Evolutionary conservation across 2,888 invertebrate species (phyloP), one percentile per base, ranked within the genome.

Genomic region (Catocala nupta): DNA sequence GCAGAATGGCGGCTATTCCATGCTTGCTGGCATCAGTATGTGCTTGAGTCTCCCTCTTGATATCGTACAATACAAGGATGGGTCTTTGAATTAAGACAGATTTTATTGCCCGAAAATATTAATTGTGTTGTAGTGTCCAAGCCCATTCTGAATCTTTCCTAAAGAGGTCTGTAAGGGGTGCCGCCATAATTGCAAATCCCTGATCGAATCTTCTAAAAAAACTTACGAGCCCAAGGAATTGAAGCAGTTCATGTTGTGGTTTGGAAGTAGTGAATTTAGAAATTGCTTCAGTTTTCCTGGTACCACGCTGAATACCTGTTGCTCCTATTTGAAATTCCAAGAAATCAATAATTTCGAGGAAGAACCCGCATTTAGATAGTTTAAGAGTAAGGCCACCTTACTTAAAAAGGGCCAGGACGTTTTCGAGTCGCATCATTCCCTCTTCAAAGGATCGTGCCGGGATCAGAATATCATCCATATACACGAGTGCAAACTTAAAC

Each of bases 361-460:
- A 45, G 36, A 60, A 16, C 16, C 16, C 16, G 16, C 16, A 16
- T 16, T 16, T 16, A 16, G 16, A 2, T 2, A 16, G 16, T 11
- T 76, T 78, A 1, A 83, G 33, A 0, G 81, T 81, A 0, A 76
- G 33, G 0, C 68, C 66, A 4, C 45, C 60, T 56, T 55, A n/a
- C 25, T 8, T 13, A 8, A 77, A 44, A 0, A 73, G 12, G 1
- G 43, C 5, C 1, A 44, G 11, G 11, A 44, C 7, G 0, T 44
- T n/a, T 44, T 44, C 44, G n/a, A 44, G 44, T n/a, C 44, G 7
- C 7, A 5, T 11, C n/a, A 44, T n/a, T 5, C 51, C 51, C 12
- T 52, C 51, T 8, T 36, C 36, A 7, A 39, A 9, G 11, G 36
- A 12, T 13, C n/a, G 25, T 4, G 39, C 39, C 3, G 39, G 51